These are phyloP conservation scores for Cyanistes caeruleus DNA, from an alignment of 2,113 vertebrate genomes.

Conservation along the genomic window DNA sequence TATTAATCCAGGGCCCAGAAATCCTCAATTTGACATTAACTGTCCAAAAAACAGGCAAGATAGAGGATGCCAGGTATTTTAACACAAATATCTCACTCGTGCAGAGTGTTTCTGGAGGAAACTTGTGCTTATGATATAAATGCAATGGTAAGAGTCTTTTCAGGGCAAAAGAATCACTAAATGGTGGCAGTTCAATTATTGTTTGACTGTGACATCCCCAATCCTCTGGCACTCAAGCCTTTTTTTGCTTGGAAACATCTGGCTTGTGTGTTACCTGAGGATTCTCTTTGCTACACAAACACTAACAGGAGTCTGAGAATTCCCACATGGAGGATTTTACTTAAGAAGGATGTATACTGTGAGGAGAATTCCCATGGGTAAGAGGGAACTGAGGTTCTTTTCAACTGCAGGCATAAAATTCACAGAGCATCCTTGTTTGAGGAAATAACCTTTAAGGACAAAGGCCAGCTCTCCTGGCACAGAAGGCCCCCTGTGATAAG, in stretches of 20 bases:
- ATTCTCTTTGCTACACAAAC: background rate
- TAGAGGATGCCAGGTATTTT: background rate
- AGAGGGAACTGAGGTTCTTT: background rate
- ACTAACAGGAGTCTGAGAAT: background rate
- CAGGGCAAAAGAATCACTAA: background rate
- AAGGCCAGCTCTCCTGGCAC: background rate
- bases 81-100: background rate
- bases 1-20: background rate
- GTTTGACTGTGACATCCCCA: background rate
- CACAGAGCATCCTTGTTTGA: background rate
- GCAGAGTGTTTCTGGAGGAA: background rate
- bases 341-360: background rate
- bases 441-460: background rate
- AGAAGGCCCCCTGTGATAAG: background rate
- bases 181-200: background rate
- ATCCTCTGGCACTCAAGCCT: background rate
- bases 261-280: background rate
- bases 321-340: background rate
- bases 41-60: background rate
- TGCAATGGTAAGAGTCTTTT: background rate
- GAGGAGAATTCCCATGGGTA: background rate
- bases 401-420: background rate
- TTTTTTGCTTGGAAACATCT: background rate
- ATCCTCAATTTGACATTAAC: background rate
- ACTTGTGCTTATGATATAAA: background rate